A percentile compares a stretch with the other conserved stretches of the same genome.
These are phyloP conservation scores for Cydia amplana DNA, from an alignment of 1,140 invertebrate genomes.

Conservation along the genomic window DNA sequence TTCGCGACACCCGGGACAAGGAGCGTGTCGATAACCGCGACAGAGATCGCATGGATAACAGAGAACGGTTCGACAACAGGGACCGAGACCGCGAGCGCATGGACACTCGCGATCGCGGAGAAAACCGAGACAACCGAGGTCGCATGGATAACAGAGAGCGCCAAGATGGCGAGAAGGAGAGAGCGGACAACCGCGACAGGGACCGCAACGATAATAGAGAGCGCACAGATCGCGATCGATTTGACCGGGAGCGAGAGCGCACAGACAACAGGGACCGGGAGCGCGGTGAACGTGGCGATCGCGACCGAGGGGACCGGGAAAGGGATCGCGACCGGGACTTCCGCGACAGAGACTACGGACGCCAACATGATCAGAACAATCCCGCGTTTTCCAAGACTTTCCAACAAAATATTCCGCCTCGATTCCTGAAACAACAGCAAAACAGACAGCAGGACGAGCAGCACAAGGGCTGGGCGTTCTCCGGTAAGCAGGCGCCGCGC, in stretches of 20 bases:
- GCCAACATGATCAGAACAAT: conserved; percentile 59
- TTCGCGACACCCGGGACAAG: conserved; percentile 57
- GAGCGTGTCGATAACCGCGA: conserved; percentile 68
- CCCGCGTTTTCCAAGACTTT: conserved; percentile 85
- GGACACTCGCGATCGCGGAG: conserved; percentile 52
- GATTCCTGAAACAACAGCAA: conserved; percentile 90
- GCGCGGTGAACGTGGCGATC: conserved; percentile 52
- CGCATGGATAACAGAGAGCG: conserved; percentile 66
- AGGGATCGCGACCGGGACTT: conserved; percentile 59
- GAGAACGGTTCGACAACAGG: conserved; percentile 55
- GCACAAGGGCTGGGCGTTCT: conserved; percentile 68
- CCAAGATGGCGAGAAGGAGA: conserved; percentile 55
- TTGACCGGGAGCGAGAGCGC: conserved; percentile 44
- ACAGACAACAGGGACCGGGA: conserved; percentile 42
- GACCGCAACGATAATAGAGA: conserved; percentile 55
- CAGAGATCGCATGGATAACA: conserved; percentile 57
- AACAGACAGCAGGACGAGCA: conserved; percentile 70
- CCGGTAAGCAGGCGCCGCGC: conserved; percentile 68
- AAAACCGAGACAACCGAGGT: conserved; percentile 54
- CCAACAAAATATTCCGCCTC: conserved; percentile 90
- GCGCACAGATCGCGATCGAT: conserved; percentile 44
- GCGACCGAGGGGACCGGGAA: conserved; percentile 56
- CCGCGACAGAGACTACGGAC: conserved; percentile 52
- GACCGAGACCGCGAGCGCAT: conserved; percentile 51
- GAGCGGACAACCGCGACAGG: conserved; percentile 54